A percentile compares a stretch with the other conserved stretches of the same genome.
Conservation (phyloP, 1,140 invertebrate species). For the Pseudachorutes palmiensis region DNA sequence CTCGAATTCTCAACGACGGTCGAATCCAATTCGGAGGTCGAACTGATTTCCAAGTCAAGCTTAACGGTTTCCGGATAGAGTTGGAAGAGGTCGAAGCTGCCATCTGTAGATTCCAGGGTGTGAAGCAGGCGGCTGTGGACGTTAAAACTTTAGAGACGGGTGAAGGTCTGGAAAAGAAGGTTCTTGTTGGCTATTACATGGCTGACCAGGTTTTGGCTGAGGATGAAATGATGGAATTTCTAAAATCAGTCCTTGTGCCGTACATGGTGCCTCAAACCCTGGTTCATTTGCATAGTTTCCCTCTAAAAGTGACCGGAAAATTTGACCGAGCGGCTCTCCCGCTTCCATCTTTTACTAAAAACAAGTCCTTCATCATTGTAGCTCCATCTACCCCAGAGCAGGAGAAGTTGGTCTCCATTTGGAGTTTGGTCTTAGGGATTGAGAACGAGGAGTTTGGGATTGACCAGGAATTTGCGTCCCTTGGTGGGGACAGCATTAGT, state of each 20-base stretch:
- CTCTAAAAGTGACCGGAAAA: background rate
- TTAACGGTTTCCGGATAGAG: background rate
- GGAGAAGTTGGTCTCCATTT: background rate
- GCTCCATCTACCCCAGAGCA: background rate
- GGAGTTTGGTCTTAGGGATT: background rate
- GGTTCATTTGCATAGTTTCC: background rate
- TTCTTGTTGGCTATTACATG: background rate
- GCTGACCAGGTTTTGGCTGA: background rate
- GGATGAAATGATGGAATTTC: background rate
- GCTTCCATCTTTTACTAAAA: background rate
- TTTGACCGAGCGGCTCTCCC: background rate
- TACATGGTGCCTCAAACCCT: background rate
- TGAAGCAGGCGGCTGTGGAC: background rate
- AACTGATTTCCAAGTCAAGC: background rate
- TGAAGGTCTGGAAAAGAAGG: background rate
- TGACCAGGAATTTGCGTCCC: background rate
- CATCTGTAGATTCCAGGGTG: background rate
- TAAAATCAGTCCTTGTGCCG: background rate
- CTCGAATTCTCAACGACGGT: background rate
- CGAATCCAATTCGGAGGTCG: background rate
- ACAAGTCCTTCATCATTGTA: background rate
- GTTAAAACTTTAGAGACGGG: background rate
- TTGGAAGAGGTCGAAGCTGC: background rate
- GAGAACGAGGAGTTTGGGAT: background rate
- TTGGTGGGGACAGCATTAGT: background rate